Base-by-base conservation (phyloP, 2,797 vertebrate species). In the Propithecus perrieri region DNA sequence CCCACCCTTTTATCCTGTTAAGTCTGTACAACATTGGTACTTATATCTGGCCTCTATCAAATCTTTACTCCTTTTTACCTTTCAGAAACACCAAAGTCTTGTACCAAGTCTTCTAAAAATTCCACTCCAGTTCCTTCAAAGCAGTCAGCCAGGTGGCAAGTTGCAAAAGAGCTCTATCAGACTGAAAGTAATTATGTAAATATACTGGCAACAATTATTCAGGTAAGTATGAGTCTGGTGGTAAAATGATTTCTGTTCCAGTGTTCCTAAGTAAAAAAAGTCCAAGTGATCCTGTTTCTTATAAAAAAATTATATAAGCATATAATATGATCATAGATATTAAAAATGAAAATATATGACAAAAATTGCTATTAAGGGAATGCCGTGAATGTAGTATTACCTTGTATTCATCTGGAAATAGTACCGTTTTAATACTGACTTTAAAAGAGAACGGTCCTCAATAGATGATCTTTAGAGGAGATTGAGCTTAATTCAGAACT, bases 121-220 rank as follows among this genome's bases (percentile, higher is more conserved):
- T 99, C 99, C 2, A 99, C 99, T 90, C 99, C 99, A 1, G 98
- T 98, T 87, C 98, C 98, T 72, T 94, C 98, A 91, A 99, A 99
- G 98, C 99, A 99, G 98, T 99, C 99, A 46, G 99, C 99, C 59
- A 98, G 99, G 92, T 99, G 99, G 99, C 99, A 99, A 98, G 99
- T 99, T 98, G 99, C 99, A 96, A 99, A 99, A 98, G 99, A 99
- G 97, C 99, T 99, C 72, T 99, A 99, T 99, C 99, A 99, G 98
- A 99, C 99, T 0, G 99, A 99, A 98, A 99, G 99, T 98, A 99
- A 99, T 99, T 99, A 99, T 0, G 99, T 99, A 89, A 99, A 99
- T 98, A 99, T 99, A 98, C 98, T 99, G 93, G 99, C 99, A 95
- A 99, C 99, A 67, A 98, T 99, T 91, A 98, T 99, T 97, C 99